Percentiles rank a stretch among this genome's conserved stretches.
Evolutionary conservation across 23 tunicate species (phyloP).

Genomic region (Corella eumyota): DNA sequence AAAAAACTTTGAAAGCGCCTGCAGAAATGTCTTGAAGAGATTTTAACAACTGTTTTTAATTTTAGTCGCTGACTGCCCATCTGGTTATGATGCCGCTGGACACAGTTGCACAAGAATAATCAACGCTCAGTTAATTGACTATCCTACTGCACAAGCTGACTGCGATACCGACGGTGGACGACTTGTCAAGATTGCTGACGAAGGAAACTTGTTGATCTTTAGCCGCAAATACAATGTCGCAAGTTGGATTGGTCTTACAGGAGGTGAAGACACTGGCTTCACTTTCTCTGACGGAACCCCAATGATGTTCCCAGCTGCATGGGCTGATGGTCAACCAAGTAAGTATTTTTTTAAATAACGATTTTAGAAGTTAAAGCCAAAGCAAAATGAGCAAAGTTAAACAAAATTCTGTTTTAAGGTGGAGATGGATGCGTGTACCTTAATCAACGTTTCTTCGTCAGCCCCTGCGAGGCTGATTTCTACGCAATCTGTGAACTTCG

Average conservation of each 20-base stretch:
- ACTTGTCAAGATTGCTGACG: slow-evolving; percentile 32
- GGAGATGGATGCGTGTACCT: slow-evolving; percentile 43
- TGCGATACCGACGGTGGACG: slow-evolving; percentile 52
- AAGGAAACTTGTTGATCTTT: slow-evolving; percentile 15
- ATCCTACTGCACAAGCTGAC: slow-evolving; percentile 46
- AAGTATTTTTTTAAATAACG: no score
- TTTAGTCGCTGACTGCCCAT: slow-evolving; percentile 79
- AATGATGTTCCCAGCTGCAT: slow-evolving; percentile 27
- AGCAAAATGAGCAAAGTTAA: no score
- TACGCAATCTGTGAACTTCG: slow-evolving; percentile 60
- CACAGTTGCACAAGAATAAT: slow-evolving; percentile 47
- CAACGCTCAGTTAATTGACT: slow-evolving; percentile 6
- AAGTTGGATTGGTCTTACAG: slow-evolving; percentile 68
- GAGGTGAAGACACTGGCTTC: background rate
- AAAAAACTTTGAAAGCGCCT: no score
- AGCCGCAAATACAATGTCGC: slow-evolving; percentile 21
- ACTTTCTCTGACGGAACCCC: slow-evolving; percentile 47
- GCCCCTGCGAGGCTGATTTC: slow-evolving; percentile 9
- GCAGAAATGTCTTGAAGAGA: no score
- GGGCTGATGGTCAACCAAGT: slow-evolving; percentile 77
- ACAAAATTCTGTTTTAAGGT: slow-evolving; percentile 16
- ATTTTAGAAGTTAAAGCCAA: no score
- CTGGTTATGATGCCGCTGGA: slow-evolving; percentile 57
- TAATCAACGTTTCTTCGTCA: slow-evolving; percentile 4
- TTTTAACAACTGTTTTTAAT: background rate